phyloP scores from a whole-genome alignment of 2,888 invertebrate species.

The Orchestes rusci region DNA sequence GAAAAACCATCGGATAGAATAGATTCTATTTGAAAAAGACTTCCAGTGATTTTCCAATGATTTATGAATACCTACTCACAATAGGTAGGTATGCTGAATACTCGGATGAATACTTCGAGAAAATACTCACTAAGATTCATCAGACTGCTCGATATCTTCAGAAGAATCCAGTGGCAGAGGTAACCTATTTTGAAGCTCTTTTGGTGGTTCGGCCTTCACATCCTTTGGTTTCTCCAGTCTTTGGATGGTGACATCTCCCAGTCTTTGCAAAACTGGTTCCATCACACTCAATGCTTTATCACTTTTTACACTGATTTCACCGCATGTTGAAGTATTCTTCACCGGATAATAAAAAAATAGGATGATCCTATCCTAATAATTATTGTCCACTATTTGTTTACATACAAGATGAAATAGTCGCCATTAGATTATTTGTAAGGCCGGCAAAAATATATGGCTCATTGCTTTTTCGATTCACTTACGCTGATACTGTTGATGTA shows the following conservation, averaged over 20 bases:
- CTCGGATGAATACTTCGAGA: too few relatives aligned
- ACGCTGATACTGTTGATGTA: too few relatives aligned
- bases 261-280: conserved; percentile 51
- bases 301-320: conserved; percentile 3
- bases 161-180: too few relatives aligned
- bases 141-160: too few relatives aligned
- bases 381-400: conserved; percentile 14
- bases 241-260: conserved; percentile 56
- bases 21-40: too few relatives aligned
- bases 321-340: too few relatives aligned
- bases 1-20: too few relatives aligned
- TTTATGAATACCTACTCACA: too few relatives aligned
- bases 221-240: conserved; percentile 42
- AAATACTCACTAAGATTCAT: conserved; percentile 19
- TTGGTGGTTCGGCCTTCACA: conserved; percentile 28
- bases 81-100: too few relatives aligned
- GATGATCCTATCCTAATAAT: background rate
- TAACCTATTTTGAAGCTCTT: conserved; percentile 18
- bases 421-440: conserved; percentile 7
- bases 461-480: too few relatives aligned
- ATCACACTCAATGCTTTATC: conserved; percentile 32
- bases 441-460: background rate
- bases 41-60: too few relatives aligned
- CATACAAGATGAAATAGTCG: conserved; percentile 15
- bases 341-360: conserved; percentile 1